A percentile compares a stretch with the other conserved stretches of the same genome.
phyloP scores from a whole-genome alignment of 2,113 vertebrate species.

The Salvator merianae region DNA sequence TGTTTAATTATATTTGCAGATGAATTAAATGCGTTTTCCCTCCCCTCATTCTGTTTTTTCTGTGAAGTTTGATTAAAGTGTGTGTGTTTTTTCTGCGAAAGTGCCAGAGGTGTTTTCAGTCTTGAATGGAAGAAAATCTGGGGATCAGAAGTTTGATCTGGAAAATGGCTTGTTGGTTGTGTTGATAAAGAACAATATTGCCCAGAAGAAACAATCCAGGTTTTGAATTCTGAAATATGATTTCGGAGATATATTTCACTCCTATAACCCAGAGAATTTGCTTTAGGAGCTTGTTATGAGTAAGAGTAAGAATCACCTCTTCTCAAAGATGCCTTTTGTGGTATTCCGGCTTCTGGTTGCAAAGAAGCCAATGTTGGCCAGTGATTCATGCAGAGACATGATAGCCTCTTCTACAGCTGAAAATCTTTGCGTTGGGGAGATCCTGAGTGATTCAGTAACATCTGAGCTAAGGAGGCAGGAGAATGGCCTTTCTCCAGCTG shows the following conservation, averaged over 20 bases:
- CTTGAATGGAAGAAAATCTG: neutral
- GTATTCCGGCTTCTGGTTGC: neutral
- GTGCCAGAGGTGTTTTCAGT: neutral
- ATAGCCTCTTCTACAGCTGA: no score
- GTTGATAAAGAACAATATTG: neutral
- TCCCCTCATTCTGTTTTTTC: slow-evolving; percentile 11
- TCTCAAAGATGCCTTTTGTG: neutral
- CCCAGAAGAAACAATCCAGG: no score
- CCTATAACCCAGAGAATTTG: neutral
- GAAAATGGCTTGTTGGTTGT: neutral
- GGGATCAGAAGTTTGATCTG: neutral
- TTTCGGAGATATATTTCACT: neutral
- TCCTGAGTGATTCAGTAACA: no score
- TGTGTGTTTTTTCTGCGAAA: neutral
- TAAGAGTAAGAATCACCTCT: neutral
- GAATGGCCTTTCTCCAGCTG: slow-evolving; percentile 24
- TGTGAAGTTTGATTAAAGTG: slow-evolving; percentile 31
- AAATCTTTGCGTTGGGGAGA: neutral
- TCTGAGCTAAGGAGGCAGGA: neutral
- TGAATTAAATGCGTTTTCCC: slow-evolving; percentile 52
- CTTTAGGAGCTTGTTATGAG: neutral
- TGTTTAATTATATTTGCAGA: slow-evolving; percentile 69
- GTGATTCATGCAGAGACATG: neutral
- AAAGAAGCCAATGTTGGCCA: neutral
- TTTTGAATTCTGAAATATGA: neutral